A percentile compares a stretch with the other conserved stretches of the same genome.
Evolutionary conservation across 2,113 vertebrate species (phyloP).

Genomic region (Nerophis lumbriciformis): DNA sequence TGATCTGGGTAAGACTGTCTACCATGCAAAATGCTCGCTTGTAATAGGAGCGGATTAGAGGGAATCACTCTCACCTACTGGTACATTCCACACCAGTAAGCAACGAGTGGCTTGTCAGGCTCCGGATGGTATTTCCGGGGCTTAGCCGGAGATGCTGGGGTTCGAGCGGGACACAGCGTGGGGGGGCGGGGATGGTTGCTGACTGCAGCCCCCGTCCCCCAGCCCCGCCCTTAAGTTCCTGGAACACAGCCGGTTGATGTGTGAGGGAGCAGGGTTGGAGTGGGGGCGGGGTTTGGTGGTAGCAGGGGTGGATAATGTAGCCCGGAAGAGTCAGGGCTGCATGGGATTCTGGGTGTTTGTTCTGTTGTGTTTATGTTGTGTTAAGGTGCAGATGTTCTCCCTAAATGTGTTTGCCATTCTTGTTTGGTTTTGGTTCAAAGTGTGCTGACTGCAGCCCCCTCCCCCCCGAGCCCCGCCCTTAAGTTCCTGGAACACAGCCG

Average conservation of each 20-base stretch:
- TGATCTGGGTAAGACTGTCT: constrained; percentile 54
- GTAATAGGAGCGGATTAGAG: constrained; percentile 63
- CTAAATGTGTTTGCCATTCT: no score
- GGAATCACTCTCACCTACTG: constrained; percentile 62
- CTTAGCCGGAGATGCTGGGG: constrained; percentile 52
- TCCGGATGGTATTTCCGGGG: constrained; percentile 59
- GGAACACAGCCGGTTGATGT: background rate
- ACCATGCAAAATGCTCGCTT: constrained; percentile 59
- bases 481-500: background rate
- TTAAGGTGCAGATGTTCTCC: no score
- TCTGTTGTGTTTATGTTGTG: no score
- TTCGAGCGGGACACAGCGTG: constrained; percentile 42
- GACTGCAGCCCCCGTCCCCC: constrained; percentile 20
- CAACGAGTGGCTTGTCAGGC: constrained; percentile 56
- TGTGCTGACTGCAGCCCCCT: constrained; percentile 24
- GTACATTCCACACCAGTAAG: constrained; percentile 64
- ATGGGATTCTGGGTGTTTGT: no score
- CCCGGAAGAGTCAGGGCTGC: no score
- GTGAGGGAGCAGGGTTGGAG: no score
- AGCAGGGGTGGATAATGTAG: no score
- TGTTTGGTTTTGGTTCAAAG: no score
- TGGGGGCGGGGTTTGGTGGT: no score
- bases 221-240: no score
- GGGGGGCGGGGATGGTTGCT: constrained; percentile 45
- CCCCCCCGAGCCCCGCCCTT: background rate